Evolutionary conservation across 2,113 vertebrate species (phyloP), one percentile per base, ranked within the genome.

Genomic region (Redunca redunca): DNA sequence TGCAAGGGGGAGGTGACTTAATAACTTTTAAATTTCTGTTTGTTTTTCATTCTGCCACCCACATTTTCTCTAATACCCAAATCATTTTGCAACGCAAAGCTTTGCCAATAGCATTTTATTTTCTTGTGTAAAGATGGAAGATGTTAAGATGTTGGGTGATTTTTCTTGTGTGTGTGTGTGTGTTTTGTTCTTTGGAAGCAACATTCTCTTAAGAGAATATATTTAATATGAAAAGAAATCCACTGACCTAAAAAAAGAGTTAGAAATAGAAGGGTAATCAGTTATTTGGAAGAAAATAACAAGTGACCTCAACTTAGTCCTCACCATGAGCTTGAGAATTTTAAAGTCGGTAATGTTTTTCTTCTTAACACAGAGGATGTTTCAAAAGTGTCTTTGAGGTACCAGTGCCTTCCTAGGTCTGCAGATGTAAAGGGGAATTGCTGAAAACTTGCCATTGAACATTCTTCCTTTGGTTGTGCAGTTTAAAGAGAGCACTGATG

Each of bases 351-450:
- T 13, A 43, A 58, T 48, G 25, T 83, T 96, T 95, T 91, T 88
- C 57, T 94, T 97, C 58, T 98, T 94, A 81, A 86, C 30, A 36
- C 46, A 81, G 21, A 62, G 4, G 6, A 60, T 57, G 21, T 83
- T 96, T 92, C 62, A 60, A 95, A 80, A 58, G 82, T 50, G 36
- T 57, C 91, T 95, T n/a, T 95, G 62, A 86, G 67, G 25, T 52
- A 85, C 16, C 21, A 50, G 2, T 48, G 83, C 50, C 33, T 96
- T 87, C 77, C 19, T 84, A 67, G 10, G 21, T 50, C 58, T 90
- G 23, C 74, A 88, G 40, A 77, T 93, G n/a, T 28, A 94, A 88
- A 53, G 21, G 25, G 26, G 9, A 71, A 83, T 89, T 58, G 50
- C 53, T 83, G 53, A 55, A 95, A 91, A 85, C 17, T 60, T 86